Base-by-base conservation (phyloP, 2,888 invertebrate genomes). In the Zelleria hepariella region DNA sequence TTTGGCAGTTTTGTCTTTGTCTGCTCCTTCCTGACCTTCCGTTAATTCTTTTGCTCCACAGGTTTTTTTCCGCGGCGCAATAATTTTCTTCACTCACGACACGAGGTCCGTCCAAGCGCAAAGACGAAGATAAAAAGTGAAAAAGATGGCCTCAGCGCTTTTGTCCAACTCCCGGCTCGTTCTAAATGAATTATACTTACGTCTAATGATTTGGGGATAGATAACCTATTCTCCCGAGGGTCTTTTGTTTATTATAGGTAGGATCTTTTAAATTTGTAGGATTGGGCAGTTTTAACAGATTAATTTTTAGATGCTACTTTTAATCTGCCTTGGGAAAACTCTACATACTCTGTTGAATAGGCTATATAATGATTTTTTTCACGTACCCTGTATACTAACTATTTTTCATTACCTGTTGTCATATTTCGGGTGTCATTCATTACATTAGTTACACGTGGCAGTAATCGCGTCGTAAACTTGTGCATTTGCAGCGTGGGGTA, bases 71-170 rank as follows among this genome's bases (percentile, higher is more conserved):
- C 23, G 70, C 65, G 71, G 70, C 71, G 75, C 73, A 78, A 82
- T 82, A 82, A 81, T 80, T 83, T 82, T 77, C 77, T 78, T 75
- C 71, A 72, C 77, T 77, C 71, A 69, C 58, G 54, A 25, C 54
- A 26, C 70, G 68, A 67, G 71, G 71, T 62, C 74, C 82, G 75
- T 62, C 78, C 78, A 80, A 79, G 78, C 79, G 82, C 79, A 78
- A 81, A 74, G 73, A 70, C 73, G 66, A 71, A 81, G 81, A 82
- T 82, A 83, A 57, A 57, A 57, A 57, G 47, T 48, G 51, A 83
- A 83, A 82, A 80, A 77, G 76, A 75, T 75, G 72, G 74, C 68
- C 66, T 78, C 78, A 78, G 78, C 78, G 73, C 75, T 80, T 81
- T 80, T 78, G 78, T 77, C 71, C 32, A 10, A 42, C 32, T 42